phyloP scores from a whole-genome alignment of 1,140 invertebrate genomes.

The Myzus persicae region DNA sequence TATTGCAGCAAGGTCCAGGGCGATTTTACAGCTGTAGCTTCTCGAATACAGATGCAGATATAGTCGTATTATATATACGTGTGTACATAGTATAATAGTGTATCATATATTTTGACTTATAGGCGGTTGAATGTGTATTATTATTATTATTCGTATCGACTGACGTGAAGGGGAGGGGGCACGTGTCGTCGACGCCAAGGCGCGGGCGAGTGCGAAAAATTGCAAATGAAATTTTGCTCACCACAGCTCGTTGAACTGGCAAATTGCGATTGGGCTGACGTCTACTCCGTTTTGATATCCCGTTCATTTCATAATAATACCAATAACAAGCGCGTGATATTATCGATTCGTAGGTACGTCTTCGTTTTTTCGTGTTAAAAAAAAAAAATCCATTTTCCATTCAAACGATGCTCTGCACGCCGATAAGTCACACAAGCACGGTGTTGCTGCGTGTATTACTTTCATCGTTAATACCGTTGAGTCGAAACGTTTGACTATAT shows the following conservation, averaged over 20 bases:
- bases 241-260: conserved; percentile 27
- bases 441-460: background rate
- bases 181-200: no score
- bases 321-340: background rate
- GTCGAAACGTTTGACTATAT: background rate
- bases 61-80: background rate
- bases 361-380: background rate
- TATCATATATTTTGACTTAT: background rate
- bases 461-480: background rate
- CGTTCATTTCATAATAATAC: background rate
- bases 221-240: background rate
- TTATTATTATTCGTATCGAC: background rate
- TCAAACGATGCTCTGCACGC: background rate
- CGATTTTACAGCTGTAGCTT: background rate
- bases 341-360: background rate
- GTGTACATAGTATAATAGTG: background rate
- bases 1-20: background rate
- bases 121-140: background rate
- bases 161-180: no score
- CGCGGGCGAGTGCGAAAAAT: background rate
- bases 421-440: background rate
- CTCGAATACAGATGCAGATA: background rate
- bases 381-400: background rate
- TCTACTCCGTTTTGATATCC: background rate
- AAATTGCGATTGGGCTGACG: background rate